phyloP scores from a whole-genome alignment of 2,113 vertebrate species.

The Mionectes macconnelli region DNA sequence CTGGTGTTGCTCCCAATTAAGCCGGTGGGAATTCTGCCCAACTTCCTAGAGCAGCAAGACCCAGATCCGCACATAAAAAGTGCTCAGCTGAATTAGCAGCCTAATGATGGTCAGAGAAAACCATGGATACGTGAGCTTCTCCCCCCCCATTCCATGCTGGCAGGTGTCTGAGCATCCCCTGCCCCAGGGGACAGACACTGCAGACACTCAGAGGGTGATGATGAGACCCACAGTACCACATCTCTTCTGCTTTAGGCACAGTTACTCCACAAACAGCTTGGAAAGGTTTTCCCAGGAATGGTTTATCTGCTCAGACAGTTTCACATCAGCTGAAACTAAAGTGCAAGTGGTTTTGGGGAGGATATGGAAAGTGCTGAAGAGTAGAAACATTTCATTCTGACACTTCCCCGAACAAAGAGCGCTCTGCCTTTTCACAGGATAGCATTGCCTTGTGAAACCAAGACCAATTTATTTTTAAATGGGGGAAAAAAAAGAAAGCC shows the following conservation, averaged over 20 bases:
- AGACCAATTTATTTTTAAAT: slow-evolving; percentile 49
- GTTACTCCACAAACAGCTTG: not conserved
- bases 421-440: slow-evolving; percentile 15
- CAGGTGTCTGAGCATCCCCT: not conserved
- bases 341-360: slow-evolving; percentile 25
- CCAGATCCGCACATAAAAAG: not conserved
- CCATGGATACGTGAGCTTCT: fast-evolving
- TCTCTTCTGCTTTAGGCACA: not conserved
- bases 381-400: slow-evolving; percentile 51
- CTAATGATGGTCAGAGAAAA: not conserved
- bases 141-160: not conserved
- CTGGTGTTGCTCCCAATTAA: slow-evolving; percentile 48
- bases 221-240: not conserved
- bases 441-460: not conserved
- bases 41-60: not conserved
- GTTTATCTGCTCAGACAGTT: slow-evolving; percentile 42
- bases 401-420: slow-evolving; percentile 33
- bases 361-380: slow-evolving; percentile 32
- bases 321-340: slow-evolving; percentile 50
- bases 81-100: not conserved
- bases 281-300: not conserved
- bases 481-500: not conserved
- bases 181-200: not conserved
- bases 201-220: not conserved
- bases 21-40: slow-evolving; percentile 5